Evolutionary conservation across 2,888 invertebrate species (phyloP).

Genomic region (Muscina levida): DNA sequence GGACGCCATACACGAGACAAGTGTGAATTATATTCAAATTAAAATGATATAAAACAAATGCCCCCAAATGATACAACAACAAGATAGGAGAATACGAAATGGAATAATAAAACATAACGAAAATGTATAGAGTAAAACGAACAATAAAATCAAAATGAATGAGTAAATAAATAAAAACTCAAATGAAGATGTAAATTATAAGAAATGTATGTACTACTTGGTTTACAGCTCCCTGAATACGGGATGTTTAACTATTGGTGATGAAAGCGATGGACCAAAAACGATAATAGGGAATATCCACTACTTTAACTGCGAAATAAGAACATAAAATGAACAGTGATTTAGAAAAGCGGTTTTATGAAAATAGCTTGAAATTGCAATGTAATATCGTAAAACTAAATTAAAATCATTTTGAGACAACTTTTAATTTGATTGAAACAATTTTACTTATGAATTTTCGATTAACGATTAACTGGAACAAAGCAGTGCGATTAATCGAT

Average conservation of each 20-base stretch:
- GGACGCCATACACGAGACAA: constrained; percentile 71
- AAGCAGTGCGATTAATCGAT: too few species aligned
- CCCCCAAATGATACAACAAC: constrained; percentile 60
- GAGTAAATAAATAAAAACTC: constrained; percentile 56
- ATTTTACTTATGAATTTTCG: too few species aligned
- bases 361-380: not conserved
- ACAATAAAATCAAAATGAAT: constrained; percentile 60
- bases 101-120: constrained; percentile 68
- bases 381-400: too few species aligned
- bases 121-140: constrained; percentile 68
- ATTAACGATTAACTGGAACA: too few species aligned
- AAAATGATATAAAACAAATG: constrained; percentile 67
- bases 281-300: not conserved
- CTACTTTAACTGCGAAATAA: too few species aligned
- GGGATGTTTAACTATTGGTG: constrained; percentile 60
- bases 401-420: too few species aligned
- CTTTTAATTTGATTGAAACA: too few species aligned
- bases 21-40: constrained; percentile 75
- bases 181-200: constrained; percentile 76
- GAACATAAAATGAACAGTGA: constrained; percentile 4
- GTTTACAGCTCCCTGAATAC: constrained; percentile 18
- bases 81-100: constrained; percentile 51
- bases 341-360: not conserved
- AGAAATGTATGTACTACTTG: constrained; percentile 66
- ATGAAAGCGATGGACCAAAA: constrained; percentile 30